These are phyloP conservation scores for Chelmon rostratus DNA, from an alignment of 2,797 vertebrate species.

Conservation along the genomic window DNA sequence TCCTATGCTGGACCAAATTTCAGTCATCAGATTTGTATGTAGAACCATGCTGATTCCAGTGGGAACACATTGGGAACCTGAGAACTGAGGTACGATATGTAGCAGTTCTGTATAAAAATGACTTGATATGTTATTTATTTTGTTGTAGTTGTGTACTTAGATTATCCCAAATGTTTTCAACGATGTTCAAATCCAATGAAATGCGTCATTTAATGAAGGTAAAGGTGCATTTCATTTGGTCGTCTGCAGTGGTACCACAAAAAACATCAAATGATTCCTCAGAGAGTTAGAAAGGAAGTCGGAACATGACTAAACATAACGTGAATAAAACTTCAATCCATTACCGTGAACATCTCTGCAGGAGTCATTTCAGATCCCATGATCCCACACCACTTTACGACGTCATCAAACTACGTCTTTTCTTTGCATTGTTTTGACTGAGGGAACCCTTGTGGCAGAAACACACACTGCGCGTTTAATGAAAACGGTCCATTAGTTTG, in stretches of 20 bases:
- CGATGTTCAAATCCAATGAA: no score
- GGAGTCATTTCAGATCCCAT: neutral
- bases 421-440: neutral
- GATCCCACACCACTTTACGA: neutral
- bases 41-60: neutral
- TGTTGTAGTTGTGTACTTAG: no score
- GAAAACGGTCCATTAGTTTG: conserved; percentile 23
- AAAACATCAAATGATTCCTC: no score
- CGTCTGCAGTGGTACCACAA: no score
- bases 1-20: neutral
- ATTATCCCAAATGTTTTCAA: no score
- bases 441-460: neutral
- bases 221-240: no score
- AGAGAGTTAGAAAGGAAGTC: no score
- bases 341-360: neutral
- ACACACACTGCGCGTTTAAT: neutral
- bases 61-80: neutral
- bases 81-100: no score
- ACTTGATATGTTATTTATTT: no score
- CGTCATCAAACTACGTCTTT: neutral
- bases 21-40: neutral
- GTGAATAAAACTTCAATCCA: neutral
- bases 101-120: no score
- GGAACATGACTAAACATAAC: neutral
- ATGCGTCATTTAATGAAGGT: no score